Evolutionary conservation across 2,797 vertebrate genomes (phyloP).

Genomic region (Synanceia verrucosa): DNA sequence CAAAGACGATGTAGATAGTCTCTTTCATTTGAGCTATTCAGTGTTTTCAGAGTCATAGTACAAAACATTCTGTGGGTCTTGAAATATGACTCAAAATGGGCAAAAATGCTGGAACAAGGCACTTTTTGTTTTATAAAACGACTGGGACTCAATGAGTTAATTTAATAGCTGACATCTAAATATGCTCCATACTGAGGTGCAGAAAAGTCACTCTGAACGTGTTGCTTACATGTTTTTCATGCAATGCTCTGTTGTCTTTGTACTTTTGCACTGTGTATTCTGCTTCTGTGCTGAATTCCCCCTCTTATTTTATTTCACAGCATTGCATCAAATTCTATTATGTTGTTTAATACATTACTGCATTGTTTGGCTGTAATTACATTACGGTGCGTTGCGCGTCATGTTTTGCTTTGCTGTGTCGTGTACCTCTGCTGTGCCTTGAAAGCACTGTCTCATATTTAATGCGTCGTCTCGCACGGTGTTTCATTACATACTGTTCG

Average conservation of each 20-base stretch:
- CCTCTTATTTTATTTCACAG: conserved; percentile 31
- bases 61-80: too few species aligned
- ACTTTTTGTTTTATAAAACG: background rate
- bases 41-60: too few species aligned
- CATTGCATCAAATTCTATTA: conserved; percentile 24
- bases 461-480: background rate
- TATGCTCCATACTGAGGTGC: background rate
- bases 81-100: too few species aligned
- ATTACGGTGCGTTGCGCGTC: conserved; percentile 33
- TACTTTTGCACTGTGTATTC: background rate
- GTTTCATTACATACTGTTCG: conserved; percentile 39
- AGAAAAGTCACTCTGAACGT: background rate
- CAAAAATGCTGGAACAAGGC: too few species aligned
- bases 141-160: too few species aligned
- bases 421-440: background rate
- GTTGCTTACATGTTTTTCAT: background rate
- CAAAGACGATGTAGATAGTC: too few species aligned
- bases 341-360: background rate
- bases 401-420: background rate
- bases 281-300: background rate
- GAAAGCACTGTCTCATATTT: background rate
- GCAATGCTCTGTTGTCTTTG: background rate
- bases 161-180: too few species aligned
- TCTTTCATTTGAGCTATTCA: too few species aligned
- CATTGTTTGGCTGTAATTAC: conserved; percentile 1